Evolutionary conservation across 1,140 invertebrate genomes (phyloP).

Genomic region (Drosophila mauritiana): DNA sequence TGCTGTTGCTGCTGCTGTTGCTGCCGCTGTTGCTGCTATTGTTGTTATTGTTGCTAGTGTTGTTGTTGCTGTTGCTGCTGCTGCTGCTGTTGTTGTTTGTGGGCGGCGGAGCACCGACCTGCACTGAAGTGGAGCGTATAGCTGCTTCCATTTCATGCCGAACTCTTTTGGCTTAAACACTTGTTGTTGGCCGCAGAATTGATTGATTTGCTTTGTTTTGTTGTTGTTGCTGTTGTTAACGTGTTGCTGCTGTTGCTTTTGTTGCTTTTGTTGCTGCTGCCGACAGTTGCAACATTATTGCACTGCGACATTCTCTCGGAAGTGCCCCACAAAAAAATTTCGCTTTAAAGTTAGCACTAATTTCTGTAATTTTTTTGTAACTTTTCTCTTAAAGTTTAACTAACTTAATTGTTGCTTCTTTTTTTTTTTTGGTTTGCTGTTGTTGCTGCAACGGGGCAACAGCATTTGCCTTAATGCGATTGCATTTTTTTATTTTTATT

Average conservation of each 20-base stretch:
- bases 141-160: constrained; percentile 85
- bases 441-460: constrained; percentile 34
- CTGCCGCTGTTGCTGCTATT: constrained; percentile 35
- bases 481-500: constrained; percentile 8
- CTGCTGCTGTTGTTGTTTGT: constrained; percentile 74
- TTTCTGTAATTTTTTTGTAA: constrained; percentile 4
- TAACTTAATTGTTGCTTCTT: constrained; percentile 4
- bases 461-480: constrained; percentile 13
- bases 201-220: constrained; percentile 15
- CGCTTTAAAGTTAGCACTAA: not conserved
- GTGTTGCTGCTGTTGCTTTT: constrained; percentile 15
- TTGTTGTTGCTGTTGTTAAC: constrained; percentile 8
- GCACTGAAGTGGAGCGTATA: constrained; percentile 85
- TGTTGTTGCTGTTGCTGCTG: constrained; percentile 52
- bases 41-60: constrained; percentile 51
- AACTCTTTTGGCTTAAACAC: constrained; percentile 83
- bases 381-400: constrained; percentile 6
- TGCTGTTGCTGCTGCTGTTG: constrained; percentile 55
- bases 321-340: constrained; percentile 35
- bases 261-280: constrained; percentile 35
- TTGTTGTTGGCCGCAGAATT: constrained; percentile 77
- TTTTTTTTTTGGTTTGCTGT: constrained; percentile 12
- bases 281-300: constrained; percentile 65
- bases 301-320: constrained; percentile 68
- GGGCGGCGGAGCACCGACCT: constrained; percentile 84